phyloP scores from a whole-genome alignment of 2,888 invertebrate species.

The Chymomyza procnemis region DNA sequence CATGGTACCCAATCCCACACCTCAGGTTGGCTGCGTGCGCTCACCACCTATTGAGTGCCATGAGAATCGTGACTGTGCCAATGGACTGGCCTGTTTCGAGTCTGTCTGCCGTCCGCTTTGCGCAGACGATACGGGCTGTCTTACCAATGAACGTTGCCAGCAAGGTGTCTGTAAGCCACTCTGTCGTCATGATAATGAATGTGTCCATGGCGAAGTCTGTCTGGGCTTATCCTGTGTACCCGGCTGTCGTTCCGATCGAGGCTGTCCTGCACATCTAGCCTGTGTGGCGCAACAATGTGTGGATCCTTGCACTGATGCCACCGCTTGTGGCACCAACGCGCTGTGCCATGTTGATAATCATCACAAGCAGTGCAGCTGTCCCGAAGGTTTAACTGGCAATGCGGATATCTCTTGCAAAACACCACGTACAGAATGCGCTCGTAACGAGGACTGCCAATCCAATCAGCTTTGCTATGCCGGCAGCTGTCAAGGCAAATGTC shows the following conservation, averaged over 20 bases:
- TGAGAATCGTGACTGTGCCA: conserved; percentile 87
- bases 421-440: conserved; percentile 82
- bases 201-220: conserved; percentile 91
- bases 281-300: conserved; percentile 89
- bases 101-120: conserved; percentile 88
- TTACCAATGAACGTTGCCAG: conserved; percentile 85
- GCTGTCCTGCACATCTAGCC: conserved; percentile 85
- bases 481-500: conserved; percentile 87
- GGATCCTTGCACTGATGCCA: conserved; percentile 87
- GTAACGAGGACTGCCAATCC: conserved; percentile 84
- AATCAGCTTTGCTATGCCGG: conserved; percentile 88
- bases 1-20: conserved; percentile 91
- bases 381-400: conserved; percentile 86
- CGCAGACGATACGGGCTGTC: conserved; percentile 86
- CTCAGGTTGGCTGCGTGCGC: conserved; percentile 92
- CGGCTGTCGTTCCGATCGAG: conserved; percentile 89
- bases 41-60: conserved; percentile 87
- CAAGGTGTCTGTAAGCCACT: conserved; percentile 90
- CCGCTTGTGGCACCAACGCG: conserved; percentile 91
- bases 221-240: conserved; percentile 87
- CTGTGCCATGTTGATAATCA: conserved; percentile 86
- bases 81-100: conserved; percentile 86
- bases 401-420: conserved; percentile 86
- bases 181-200: conserved; percentile 91
- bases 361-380: conserved; percentile 86